Base-by-base conservation (phyloP, 1,140 invertebrate species). In the Trypoxylus dichotomus region DNA sequence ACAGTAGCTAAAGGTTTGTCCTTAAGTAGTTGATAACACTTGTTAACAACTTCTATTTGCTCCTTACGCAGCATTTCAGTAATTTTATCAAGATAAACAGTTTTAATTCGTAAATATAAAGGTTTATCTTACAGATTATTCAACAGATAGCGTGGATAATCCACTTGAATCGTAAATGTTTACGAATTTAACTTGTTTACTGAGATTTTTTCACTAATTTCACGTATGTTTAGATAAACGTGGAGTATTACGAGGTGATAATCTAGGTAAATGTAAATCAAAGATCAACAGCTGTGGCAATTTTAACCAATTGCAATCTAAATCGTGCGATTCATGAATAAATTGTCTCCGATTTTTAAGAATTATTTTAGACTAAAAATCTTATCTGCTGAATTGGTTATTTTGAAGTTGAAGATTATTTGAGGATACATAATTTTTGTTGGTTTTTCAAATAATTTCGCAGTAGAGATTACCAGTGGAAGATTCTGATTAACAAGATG, bases 81-180 rank as follows among this genome's bases (percentile, higher is more conserved):
- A 54, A 54, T 54, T 54, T 54, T 54, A 54, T 54, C 47, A n/a
- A 54, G 1, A 54, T 15, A 15, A 24, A n/a, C 60, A 68, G 25
- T 25, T 27, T 24, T 68, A 68, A 68, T 68, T 27, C 60, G n/a
- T 68, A 68, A 11, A 21, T 27, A 68, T 13, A 27, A 27, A 11
- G n/a, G n/a, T 68, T 68, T 24, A 24, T 24, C 21, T 68, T 7
- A 27, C 11, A 11, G 11, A 24, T 68, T 68, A 27, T 68, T 68
- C 21, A 27, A 24, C 60, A n/a, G 21, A 68, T 29, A 68, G 5
- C 11, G n/a, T 3, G 60, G 27, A 68, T 68, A 68, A 68, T 68
- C 60, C 60, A 68, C 27, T 68, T 21, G 60, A 68, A 68, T 68
- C 24, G 24, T 68, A 68, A 68, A 68, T 29, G 60, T 68, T 68